Percentiles rank a stretch among this genome's conserved stretches.
These are phyloP conservation scores for Sceloporus tristichus DNA, from an alignment of 2,113 vertebrate genomes.

Conservation along the genomic window DNA sequence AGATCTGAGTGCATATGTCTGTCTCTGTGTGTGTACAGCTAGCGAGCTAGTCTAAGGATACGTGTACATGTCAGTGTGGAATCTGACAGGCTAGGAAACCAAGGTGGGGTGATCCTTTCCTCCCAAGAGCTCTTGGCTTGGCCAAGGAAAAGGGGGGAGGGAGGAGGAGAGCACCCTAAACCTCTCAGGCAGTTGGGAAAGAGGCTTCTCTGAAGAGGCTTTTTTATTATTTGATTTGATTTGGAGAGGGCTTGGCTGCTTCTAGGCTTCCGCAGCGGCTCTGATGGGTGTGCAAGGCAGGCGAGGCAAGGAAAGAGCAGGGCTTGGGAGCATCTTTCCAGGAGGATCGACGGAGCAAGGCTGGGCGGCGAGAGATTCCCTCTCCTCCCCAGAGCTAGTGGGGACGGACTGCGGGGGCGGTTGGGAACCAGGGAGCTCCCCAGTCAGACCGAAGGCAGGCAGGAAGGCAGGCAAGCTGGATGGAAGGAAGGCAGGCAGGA, in stretches of 20 bases:
- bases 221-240: not conserved
- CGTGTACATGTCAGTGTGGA: not conserved
- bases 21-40: not conserved
- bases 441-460: not conserved
- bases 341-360: not conserved
- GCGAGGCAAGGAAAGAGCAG: not conserved
- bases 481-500: not conserved
- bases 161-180: not conserved
- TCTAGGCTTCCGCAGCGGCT: constrained; percentile 22
- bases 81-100: not conserved
- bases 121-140: not conserved
- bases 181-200: constrained; percentile 11
- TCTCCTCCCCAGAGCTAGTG: not conserved
- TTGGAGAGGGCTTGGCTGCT: constrained; percentile 32
- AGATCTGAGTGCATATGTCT: not conserved
- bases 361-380: constrained; percentile 10
- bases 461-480: not conserved
- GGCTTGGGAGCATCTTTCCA: not conserved
- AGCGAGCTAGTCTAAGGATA: not conserved
- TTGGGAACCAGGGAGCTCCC: constrained; percentile 28
- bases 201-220: not conserved
- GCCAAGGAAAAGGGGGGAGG: not conserved
- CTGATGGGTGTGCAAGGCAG: not conserved
- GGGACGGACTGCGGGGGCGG: constrained; percentile 24
- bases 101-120: not conserved